Base-by-base conservation (phyloP, 2,888 invertebrate genomes). In the Idaea biselata region DNA sequence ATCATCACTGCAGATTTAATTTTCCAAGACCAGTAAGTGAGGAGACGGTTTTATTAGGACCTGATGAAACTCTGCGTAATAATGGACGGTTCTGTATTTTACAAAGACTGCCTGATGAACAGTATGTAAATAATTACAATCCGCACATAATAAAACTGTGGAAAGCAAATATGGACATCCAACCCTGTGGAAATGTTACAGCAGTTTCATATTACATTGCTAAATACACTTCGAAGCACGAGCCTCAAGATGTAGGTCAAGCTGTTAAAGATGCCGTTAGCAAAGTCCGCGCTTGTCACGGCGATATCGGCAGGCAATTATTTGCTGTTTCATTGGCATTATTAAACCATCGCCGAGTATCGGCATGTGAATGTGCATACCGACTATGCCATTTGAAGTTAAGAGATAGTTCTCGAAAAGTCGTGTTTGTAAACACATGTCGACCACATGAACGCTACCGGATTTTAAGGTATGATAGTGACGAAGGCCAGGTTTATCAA, bases 311-410 rank as follows among this genome's bases (percentile, higher is more conserved):
- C 33, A 72, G 72, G 53, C 67, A 32, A 32, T 32, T 79, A 7
- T 79, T 79, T 59, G 68, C 59, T 44, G 65, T 77, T 63, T 79
- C 75, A 54, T 78, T 78, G 76, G 60, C 60, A 17, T 76, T 80
- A 63, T 60, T 80, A 17, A 62, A 72, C 31, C 72, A 79, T 68
- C 63, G 76, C 56, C 73, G 77, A 73, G 68, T 80, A 14, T 77
- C 78, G 60, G 74, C 77, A 16, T 55, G 60, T 31, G 76, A 80
- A 74, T 78, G 74, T 63, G 77, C 64, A 16, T 78, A 61, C 66
- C 59, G 74, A 33, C 68, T 80, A 17, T 54, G 32, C 32, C 32
- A 32, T 32, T 32, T 32, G 11, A 32, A 32, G 11, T 11, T 32
- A 11, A 32, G 62, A 11, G 55, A 63, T 17, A 63, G 60, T 32